Percentiles rank a stretch among this genome's conserved stretches.
Conservation (phyloP, 2,888 invertebrate genomes). For the Exephanes ischioxanthus region DNA sequence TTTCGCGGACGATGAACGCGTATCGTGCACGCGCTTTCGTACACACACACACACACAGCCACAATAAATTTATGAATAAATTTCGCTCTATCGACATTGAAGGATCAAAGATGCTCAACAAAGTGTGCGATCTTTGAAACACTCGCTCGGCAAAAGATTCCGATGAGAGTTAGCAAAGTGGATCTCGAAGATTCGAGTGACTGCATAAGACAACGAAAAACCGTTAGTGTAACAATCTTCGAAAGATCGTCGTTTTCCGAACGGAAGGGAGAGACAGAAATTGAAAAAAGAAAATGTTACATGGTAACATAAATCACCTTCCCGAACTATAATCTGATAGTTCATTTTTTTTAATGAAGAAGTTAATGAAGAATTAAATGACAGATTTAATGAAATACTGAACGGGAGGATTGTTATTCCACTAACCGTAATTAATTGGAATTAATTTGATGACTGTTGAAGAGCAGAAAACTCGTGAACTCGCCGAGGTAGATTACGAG, state of each 20-base stretch:
- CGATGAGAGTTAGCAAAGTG: slow-evolving; percentile 60
- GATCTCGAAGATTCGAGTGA: slow-evolving; percentile 40
- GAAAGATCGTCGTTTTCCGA: background rate
- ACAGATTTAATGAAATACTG: background rate
- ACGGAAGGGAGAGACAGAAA: background rate
- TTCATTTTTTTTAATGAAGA: background rate
- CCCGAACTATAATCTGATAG: too few species aligned
- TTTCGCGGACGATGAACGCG: slow-evolving; percentile 63
- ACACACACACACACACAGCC: background rate
- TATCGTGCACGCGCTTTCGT: slow-evolving; percentile 50
- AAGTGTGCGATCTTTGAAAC: slow-evolving; percentile 5
- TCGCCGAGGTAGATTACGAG: slow-evolving; percentile 18
- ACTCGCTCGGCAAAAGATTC: slow-evolving; percentile 36
- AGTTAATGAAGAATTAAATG: background rate
- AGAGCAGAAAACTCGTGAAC: slow-evolving; percentile 29
- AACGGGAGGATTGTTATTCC: background rate
- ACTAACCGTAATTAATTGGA: slow-evolving; percentile 44
- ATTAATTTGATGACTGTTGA: slow-evolving; percentile 37
- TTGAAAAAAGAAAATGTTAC: slow-evolving; percentile 8
- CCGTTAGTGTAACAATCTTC: background rate
- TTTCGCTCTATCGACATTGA: background rate
- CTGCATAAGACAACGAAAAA: background rate
- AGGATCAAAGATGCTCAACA: slow-evolving; percentile 26
- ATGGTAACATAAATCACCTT: background rate
- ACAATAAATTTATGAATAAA: background rate